Base-by-base conservation (phyloP, 53 echinoderm and acorn worm genomes). In the Zoroaster sp. region DNA sequence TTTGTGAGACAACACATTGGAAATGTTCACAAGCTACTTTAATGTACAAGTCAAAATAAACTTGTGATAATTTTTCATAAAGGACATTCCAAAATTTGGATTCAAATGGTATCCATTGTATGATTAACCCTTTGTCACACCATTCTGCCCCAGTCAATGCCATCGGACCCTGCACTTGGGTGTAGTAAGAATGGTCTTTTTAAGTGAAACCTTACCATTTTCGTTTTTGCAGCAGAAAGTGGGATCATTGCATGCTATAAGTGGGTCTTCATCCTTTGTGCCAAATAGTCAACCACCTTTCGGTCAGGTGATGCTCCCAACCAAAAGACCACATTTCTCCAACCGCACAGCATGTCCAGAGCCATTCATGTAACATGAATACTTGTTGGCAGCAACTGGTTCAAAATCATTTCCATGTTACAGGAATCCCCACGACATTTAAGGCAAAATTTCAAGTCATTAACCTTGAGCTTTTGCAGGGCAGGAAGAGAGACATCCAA, bases 241-340 rank as follows among this genome's bases (percentile, higher is more conserved):
- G 32, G 77, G 77, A 77, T 77, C 77, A 51, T 77, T 14, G 52
- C 78, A 78, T 78, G 78, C 78, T 78, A 53, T 54, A 17, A 78
- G 59, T 33, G 78, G 78, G 54, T 78, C 78, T 35, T 78, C 78
- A 44, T 78, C 78, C 51, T 49, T 76, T 46, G 30, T 46, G 45
- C 30, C 31, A 34, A 76, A 51, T 47, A 76, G 76, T 76, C 76
- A 13, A 76, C 76, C 31, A 76, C 52, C 40, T 76, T 76, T 9
- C 44, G 73, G 73, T 73, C 73, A 38, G 73, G 73, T 73, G 73
- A 73, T 73, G 73, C 44, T 40, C 73, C 73, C 41, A 73, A 43
- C 73, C 41, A 44, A 49, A 15, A 17, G 14, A n/a, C n/a, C n/a
- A 18, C 51, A 49, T 49, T 49, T 49, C 0, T 49, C 18, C 15